Base-by-base conservation (phyloP, 2,888 invertebrate genomes). In the Rotaria socialis region DNA sequence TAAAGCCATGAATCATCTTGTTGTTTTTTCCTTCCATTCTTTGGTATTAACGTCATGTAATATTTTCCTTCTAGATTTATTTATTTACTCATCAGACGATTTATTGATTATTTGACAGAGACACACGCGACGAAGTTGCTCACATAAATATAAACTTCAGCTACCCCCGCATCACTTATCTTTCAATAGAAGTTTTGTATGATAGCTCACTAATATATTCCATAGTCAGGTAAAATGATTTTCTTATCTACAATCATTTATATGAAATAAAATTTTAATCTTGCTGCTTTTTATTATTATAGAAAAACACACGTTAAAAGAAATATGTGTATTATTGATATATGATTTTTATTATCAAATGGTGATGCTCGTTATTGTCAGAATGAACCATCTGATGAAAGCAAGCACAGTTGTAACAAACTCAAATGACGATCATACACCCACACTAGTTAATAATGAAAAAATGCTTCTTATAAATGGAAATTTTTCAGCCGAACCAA, bases 61-160 rank as follows among this genome's bases (percentile, higher is more conserved):
- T 67, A 67, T 67, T 67, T 27, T 67, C 35, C 67, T 67, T 67
- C 35, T 14, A 67, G 67, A 67, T 67, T 27, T n/a, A 60, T 60
- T 67, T 67, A 67, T 67, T 67, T 67, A 67, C 14, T 67, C 35
- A 67, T 67, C 67, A 35, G 67, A 35, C 35, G 67, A 67, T 67
- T 19, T 41, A 67, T 41, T 67, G 35, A 67, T 35, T 67, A 67
- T 67, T 67, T 67, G 67, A 67, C 67, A 27, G 67, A 27, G 67
- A 67, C 6, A 67, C 67, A 67, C 67, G 67, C 67, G 67, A 67
- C 67, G 27, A 35, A 67, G 35, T 67, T 67, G 67, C 67, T 67
- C 41, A 67, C 35, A 16, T 67, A 67, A 14, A 35, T 19, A 35
- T 35, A 8, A 52, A 52, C 3, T 35, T 67, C 6, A 67, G 5